Conservation (phyloP, 92 coral and sea anemone species). For the Bergia sp. region DNA sequence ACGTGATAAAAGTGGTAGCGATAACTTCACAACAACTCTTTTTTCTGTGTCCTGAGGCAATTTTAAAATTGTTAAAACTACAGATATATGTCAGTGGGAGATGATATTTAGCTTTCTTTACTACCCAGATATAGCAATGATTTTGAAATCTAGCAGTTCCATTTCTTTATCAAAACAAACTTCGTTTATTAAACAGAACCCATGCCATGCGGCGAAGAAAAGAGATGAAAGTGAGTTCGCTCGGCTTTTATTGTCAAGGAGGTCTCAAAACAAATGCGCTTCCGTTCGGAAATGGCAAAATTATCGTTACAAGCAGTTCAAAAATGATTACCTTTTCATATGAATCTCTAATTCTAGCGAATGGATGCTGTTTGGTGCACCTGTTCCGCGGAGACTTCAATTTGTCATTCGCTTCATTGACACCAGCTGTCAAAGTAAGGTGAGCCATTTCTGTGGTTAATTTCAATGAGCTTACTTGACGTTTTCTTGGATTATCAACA, state of each 20-base stretch:
- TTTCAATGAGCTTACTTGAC: not conserved
- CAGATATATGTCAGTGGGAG: not conserved
- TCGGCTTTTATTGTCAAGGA: not conserved
- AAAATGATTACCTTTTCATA: not conserved
- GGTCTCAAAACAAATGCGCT: not conserved
- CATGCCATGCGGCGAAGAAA: not conserved
- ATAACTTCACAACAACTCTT: not conserved
- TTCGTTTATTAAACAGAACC: not conserved
- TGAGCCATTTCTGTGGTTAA: too few species aligned
- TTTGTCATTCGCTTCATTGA: not conserved
- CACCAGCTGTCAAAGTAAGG: not conserved
- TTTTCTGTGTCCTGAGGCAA: not conserved
- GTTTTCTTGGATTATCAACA: not conserved
- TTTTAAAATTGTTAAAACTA: not conserved
- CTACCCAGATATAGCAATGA: not conserved
- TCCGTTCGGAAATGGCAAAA: too few species aligned
- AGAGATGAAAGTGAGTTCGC: not conserved
- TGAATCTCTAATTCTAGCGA: not conserved
- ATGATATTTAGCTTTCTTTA: not conserved
- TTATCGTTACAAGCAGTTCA: too few species aligned
- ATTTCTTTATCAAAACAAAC: not conserved
- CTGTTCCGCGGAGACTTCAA: not conserved
- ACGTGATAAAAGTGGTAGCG: too few species aligned
- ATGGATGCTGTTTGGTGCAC: not conserved
- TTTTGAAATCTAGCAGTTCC: not conserved